Evolutionary conservation across 2,888 invertebrate species (phyloP).

Genomic region (Drosophila phalerata): DNA sequence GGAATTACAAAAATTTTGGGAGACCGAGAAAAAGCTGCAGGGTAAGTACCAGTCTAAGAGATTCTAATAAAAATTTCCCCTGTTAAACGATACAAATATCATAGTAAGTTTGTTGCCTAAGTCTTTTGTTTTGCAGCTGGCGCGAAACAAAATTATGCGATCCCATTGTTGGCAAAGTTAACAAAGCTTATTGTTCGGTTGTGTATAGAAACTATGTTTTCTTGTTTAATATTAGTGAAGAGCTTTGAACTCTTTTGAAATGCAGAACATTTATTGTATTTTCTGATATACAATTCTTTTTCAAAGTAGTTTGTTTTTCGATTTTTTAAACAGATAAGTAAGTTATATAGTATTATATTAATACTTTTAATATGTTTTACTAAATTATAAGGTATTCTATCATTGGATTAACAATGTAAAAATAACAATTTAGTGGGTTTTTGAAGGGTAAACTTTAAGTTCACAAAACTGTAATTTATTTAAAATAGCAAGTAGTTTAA

Average conservation of each 20-base stretch:
- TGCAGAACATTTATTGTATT: conserved; percentile 6
- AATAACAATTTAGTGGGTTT: too few relatives aligned
- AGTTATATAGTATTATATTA: not conserved
- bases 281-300: not conserved
- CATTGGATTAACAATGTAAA: too few relatives aligned
- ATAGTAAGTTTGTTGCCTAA: conserved; percentile 55
- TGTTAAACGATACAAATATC: not conserved
- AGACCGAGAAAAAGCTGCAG: conserved; percentile 97
- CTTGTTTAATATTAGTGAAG: conserved; percentile 2
- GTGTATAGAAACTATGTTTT: conserved; percentile 21
- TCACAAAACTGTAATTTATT: too few relatives aligned
- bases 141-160: conserved; percentile 1
- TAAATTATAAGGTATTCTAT: too few relatives aligned
- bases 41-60: conserved; percentile 88
- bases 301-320: not conserved
- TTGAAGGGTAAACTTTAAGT: too few relatives aligned
- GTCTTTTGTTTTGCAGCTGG: conserved; percentile 52
- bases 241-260: conserved; percentile 29
- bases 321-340: not conserved
- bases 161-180: conserved; percentile 22
- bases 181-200: conserved; percentile 19
- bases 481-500: too few relatives aligned
- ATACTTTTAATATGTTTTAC: too few relatives aligned
- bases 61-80: not conserved
- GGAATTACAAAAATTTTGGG: conserved; percentile 98